A percentile compares a stretch with the other conserved stretches of the same genome.
phyloP scores from a whole-genome alignment of 2,797 vertebrate species.

The Lacerta agilis region DNA sequence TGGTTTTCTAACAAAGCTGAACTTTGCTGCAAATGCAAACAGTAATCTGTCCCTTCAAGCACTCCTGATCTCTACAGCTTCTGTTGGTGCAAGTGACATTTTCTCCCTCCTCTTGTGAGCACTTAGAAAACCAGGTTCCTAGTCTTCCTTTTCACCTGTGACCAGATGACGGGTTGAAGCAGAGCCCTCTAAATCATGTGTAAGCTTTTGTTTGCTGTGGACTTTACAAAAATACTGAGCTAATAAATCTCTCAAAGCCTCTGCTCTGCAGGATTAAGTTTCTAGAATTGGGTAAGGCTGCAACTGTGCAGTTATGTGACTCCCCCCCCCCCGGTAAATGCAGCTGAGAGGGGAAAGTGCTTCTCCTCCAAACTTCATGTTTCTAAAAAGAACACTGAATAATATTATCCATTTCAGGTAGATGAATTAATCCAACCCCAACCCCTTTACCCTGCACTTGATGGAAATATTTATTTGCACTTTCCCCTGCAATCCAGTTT shows the following conservation, averaged over 20 bases:
- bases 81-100: not conserved
- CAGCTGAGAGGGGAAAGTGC: not conserved
- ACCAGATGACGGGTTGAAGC: not conserved
- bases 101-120: not conserved
- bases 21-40: too few species aligned
- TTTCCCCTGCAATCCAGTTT: not conserved
- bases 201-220: not conserved
- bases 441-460: not conserved
- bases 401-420: not conserved
- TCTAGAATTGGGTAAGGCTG: not conserved
- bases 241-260: not conserved
- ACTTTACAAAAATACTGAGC: slow-evolving; percentile 4
- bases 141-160: not conserved
- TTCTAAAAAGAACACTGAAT: not conserved
- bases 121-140: not conserved
- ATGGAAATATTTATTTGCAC: too few species aligned
- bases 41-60: not conserved
- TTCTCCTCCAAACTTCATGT: not conserved
- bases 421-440: not conserved
- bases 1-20: too few species aligned
- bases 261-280: not conserved
- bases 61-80: not conserved
- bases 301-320: not conserved
- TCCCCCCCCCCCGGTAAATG: not conserved
- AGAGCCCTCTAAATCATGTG: not conserved